These are phyloP conservation scores for Furcula furcula DNA, from an alignment of 2,888 invertebrate genomes.

Conservation along the genomic window DNA sequence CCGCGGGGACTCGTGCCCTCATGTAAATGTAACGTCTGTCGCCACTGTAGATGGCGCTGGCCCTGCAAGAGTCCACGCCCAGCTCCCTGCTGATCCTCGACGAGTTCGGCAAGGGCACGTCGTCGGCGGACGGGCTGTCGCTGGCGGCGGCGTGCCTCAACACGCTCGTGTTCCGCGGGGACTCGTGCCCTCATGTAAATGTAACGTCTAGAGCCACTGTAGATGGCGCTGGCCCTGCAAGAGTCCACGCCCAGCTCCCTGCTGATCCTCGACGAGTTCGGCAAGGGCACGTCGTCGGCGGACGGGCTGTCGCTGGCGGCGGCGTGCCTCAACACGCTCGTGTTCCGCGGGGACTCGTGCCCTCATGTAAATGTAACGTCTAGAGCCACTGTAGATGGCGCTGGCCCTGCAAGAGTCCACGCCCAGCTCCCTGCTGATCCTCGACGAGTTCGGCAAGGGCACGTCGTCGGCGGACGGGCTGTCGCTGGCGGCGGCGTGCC, in stretches of 20 bases:
- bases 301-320: slow-evolving; percentile 90
- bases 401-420: no score
- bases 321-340: slow-evolving; percentile 84
- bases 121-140: slow-evolving; percentile 87
- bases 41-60: slow-evolving; percentile 86
- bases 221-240: no score
- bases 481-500: slow-evolving; percentile 85
- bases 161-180: slow-evolving; percentile 79
- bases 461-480: slow-evolving; percentile 85
- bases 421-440: no score
- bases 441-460: no score
- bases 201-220: no score
- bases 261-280: no score
- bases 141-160: slow-evolving; percentile 86
- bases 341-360: slow-evolving; percentile 74
- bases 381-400: no score
- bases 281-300: no score
- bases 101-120: slow-evolving; percentile 94
- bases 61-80: slow-evolving; percentile 84
- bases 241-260: no score
- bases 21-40: background rate
- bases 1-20: slow-evolving; percentile 54
- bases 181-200: no score
- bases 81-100: slow-evolving; percentile 91
- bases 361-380: no score